Percentiles rank a stretch among this genome's conserved stretches.
phyloP scores from a whole-genome alignment of 2,797 vertebrate species.

The Scolopax rusticola region DNA sequence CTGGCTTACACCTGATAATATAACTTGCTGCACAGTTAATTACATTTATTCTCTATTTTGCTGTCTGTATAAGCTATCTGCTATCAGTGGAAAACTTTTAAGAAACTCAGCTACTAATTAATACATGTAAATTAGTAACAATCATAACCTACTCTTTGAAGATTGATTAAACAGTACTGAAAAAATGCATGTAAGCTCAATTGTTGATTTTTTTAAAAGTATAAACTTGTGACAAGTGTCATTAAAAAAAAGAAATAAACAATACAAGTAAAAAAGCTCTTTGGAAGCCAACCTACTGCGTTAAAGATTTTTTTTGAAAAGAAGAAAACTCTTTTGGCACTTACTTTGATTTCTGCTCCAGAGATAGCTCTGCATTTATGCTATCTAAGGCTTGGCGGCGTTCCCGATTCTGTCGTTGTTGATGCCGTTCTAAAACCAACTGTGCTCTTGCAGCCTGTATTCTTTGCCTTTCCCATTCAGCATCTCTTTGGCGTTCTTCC shows the following conservation, averaged over 20 bases:
- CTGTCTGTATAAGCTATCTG: background rate
- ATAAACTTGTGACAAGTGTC: background rate
- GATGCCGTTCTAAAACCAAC: constrained; percentile 82
- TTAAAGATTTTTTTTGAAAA: background rate
- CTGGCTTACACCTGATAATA: background rate
- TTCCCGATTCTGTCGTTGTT: constrained; percentile 69
- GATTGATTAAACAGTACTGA: background rate
- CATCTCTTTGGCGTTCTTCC: constrained; percentile 72
- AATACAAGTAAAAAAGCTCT: background rate
- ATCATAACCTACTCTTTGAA: background rate
- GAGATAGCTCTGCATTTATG: constrained; percentile 81
- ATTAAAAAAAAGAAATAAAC: background rate
- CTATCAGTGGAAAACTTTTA: background rate
- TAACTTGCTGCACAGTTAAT: background rate
- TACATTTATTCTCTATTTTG: background rate
- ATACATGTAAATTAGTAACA: background rate
- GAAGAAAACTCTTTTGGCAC: background rate
- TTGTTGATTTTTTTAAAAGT: background rate
- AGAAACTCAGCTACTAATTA: background rate
- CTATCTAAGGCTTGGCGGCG: constrained; percentile 81
- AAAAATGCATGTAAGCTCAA: background rate
- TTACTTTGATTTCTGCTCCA: constrained; percentile 81
- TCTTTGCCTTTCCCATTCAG: constrained; percentile 70
- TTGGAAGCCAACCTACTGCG: background rate
- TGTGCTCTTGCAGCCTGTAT: constrained; percentile 69